Evolutionary conservation across 2,888 invertebrate genomes (phyloP).

Genomic region (Augiades crinisus): DNA sequence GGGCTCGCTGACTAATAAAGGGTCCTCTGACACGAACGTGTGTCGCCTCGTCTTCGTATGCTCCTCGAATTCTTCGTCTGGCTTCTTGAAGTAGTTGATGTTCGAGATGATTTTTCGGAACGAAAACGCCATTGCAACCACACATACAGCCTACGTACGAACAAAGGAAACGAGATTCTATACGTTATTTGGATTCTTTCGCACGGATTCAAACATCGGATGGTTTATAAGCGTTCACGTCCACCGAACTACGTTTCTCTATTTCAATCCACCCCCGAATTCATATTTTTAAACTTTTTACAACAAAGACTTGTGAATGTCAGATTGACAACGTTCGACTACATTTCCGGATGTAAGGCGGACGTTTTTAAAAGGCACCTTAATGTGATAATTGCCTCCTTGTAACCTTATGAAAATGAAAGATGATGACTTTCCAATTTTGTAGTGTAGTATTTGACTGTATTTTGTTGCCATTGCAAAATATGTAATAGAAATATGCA

Average conservation of each 20-base stretch:
- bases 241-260: background rate
- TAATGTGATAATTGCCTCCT: background rate
- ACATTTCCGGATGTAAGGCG: background rate
- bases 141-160: conserved; percentile 3
- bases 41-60: conserved; percentile 31
- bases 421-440: background rate
- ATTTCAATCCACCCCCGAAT: conserved; percentile 24
- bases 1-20: conserved; percentile 45
- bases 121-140: conserved; percentile 65
- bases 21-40: conserved; percentile 34
- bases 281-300: conserved; percentile 9
- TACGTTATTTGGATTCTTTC: background rate
- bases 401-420: background rate
- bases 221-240: background rate
- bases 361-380: background rate
- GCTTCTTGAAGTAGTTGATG: conserved; percentile 67
- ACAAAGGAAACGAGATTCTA: conserved; percentile 13
- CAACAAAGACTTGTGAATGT: conserved; percentile 2
- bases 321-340: background rate
- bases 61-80: conserved; percentile 37
- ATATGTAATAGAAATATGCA: too few relatives aligned
- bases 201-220: background rate
- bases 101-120: conserved; percentile 69
- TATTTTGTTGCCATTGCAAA: background rate
- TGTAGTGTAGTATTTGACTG: background rate